Evolutionary conservation across 2,888 invertebrate genomes (phyloP), one percentile per base, ranked within the genome.

Genomic region (Netelia melanura): DNA sequence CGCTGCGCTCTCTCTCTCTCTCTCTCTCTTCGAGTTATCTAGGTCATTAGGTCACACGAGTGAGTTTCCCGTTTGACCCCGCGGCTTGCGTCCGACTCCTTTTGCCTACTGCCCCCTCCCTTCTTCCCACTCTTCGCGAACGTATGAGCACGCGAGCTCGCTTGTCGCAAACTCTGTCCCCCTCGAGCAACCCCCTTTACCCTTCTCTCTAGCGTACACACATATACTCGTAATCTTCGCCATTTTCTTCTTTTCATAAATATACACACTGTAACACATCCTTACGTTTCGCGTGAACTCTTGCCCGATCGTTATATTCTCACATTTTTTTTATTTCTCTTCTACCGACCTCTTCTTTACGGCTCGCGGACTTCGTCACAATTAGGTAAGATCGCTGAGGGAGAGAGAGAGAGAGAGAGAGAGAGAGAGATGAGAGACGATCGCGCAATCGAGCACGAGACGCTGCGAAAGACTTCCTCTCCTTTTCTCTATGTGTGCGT

Each of bases 31-130:
- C 44, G 62, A 21, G 68, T 61, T 85, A 92, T 91, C 91, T 92
- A 89, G 92, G 92, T 85, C 91, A 92, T 90, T 92, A 88, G 92
- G 92, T 92, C 92, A 90, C 90, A 86, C 90, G 89, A 89, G 88
- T 87, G 89, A 91, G 90, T 92, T 92, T 92, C 90, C 92, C 92
- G 90, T 90, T 90, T 90, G 89, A 89, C 88, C 89, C 88, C 88
- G 87, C 86, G 65, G 75, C 81, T 76, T 65, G 79, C 68, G 77
- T 71, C 75, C 70, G 85, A 78, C 78, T 84, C 79, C 56, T 52
- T 11, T 17, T 70, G 67, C 77, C 61, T 52, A 65, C 72, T 11
- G 74, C 61, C 14, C 70, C 68, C 52, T 52, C 38, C 58, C 76
- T 74, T 61, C 64, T 74, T 77, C 30, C 11, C 17, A 25, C 62